A percentile compares a stretch with the other conserved stretches of the same genome.
phyloP scores from a whole-genome alignment of 2,797 vertebrate genomes.

The Limosa lapponica region DNA sequence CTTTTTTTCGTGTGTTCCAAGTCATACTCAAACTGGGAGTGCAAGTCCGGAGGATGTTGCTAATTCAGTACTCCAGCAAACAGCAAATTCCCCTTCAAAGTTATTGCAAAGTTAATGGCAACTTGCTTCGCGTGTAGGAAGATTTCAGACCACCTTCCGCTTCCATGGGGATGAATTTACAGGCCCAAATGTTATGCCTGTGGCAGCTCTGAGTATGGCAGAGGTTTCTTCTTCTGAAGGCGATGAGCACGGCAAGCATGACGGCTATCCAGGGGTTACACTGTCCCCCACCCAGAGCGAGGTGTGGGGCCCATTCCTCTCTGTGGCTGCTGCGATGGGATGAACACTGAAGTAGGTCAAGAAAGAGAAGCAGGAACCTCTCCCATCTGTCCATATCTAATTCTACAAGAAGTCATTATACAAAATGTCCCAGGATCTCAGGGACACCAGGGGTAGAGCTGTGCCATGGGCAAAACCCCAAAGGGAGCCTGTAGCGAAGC shows the following conservation, averaged over 20 bases:
- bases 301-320: fast-evolving
- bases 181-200: not conserved
- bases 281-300: not conserved
- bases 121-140: not conserved
- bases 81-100: not conserved
- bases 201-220: not conserved
- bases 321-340: not conserved
- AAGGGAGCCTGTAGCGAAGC: not conserved
- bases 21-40: not conserved
- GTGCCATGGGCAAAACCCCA: not conserved
- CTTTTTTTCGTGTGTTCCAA: not conserved
- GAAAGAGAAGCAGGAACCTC: not conserved
- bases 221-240: not conserved
- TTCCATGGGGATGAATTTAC: not conserved
- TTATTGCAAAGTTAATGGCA: not conserved
- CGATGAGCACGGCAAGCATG: not conserved
- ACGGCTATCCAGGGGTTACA: no score
- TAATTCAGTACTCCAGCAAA: not conserved
- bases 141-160: fast-evolving
- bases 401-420: not conserved
- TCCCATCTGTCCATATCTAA: not conserved
- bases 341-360: not conserved
- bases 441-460: fast-evolving
- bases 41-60: not conserved
- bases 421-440: not conserved